Conservation (phyloP, 2,888 invertebrate species). For the Ophion ventricosus region DNA sequence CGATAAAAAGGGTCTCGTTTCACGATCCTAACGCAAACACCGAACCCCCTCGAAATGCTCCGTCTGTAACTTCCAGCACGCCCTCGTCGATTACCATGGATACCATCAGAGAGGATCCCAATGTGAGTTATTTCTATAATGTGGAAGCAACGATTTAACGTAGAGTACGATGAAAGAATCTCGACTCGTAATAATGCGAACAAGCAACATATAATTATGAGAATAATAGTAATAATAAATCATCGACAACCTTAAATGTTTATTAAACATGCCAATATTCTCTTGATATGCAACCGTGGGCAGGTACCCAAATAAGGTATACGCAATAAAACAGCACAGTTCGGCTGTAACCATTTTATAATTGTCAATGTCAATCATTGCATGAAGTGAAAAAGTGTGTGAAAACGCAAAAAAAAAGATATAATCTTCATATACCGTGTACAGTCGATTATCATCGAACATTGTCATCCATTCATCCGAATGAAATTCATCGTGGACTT, state of each 20-base stretch:
- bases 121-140: slow-evolving; percentile 86
- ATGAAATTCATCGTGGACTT: slow-evolving; percentile 50
- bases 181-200: neutral
- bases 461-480: slow-evolving; percentile 43
- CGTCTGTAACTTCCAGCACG: slow-evolving; percentile 81
- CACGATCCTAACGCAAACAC: slow-evolving; percentile 85
- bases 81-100: slow-evolving; percentile 83
- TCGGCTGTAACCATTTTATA: slow-evolving; percentile 67
- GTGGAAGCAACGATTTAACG: neutral
- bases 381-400: slow-evolving; percentile 66
- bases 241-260: slow-evolving; percentile 11
- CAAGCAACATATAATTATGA: neutral
- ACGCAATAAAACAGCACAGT: slow-evolving; percentile 67
- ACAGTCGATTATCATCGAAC: slow-evolving; percentile 38
- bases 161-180: slow-evolving; percentile 2
- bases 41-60: slow-evolving; percentile 79
- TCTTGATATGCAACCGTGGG: slow-evolving; percentile 76
- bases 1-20: slow-evolving; percentile 89
- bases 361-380: slow-evolving; percentile 70
- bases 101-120: slow-evolving; percentile 91
- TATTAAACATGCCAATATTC: slow-evolving; percentile 72
- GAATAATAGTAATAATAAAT: slow-evolving; percentile 19
- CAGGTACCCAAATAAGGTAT: slow-evolving; percentile 79
- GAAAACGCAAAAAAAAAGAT: slow-evolving; percentile 17
- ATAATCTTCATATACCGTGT: slow-evolving; percentile 28